These are phyloP conservation scores for Neomonachus schauinslandi DNA, from an alignment of 2,113 vertebrate species.

Conservation along the genomic window DNA sequence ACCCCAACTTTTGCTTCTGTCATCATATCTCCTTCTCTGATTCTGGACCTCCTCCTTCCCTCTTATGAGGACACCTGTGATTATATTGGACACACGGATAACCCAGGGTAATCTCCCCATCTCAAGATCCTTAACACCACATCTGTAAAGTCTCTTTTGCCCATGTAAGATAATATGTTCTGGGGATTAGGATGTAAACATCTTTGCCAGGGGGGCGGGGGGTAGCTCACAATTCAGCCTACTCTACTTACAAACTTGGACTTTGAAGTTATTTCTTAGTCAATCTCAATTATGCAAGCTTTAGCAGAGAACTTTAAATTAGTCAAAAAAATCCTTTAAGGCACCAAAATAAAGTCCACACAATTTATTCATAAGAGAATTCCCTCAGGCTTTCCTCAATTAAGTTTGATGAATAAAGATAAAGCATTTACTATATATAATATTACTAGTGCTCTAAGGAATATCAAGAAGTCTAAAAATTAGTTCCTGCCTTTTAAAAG, in stretches of 20 bases:
- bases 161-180: neutral
- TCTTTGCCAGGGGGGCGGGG: neutral
- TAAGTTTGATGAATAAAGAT: conserved; percentile 26
- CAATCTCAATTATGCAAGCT: neutral
- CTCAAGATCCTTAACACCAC: neutral
- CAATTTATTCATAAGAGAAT: conserved; percentile 22
- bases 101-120: neutral
- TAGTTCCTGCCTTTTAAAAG: neutral
- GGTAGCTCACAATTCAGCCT: neutral
- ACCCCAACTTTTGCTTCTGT: neutral
- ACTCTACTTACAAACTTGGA: neutral
- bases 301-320: conserved; percentile 8
- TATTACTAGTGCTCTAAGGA: neutral
- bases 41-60: neutral
- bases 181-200: neutral
- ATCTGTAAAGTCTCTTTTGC: neutral
- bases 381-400: neutral
- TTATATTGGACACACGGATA: neutral
- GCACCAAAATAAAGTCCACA: neutral
- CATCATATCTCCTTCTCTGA: neutral
- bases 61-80: neutral
- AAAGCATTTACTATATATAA: neutral
- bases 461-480: neutral
- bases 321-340: neutral
- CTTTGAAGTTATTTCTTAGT: conserved; percentile 14